A percentile compares a stretch with the other conserved stretches of the same genome.
Conservation (phyloP, 2,888 invertebrate genomes). For the Drosophila anomalata region DNA sequence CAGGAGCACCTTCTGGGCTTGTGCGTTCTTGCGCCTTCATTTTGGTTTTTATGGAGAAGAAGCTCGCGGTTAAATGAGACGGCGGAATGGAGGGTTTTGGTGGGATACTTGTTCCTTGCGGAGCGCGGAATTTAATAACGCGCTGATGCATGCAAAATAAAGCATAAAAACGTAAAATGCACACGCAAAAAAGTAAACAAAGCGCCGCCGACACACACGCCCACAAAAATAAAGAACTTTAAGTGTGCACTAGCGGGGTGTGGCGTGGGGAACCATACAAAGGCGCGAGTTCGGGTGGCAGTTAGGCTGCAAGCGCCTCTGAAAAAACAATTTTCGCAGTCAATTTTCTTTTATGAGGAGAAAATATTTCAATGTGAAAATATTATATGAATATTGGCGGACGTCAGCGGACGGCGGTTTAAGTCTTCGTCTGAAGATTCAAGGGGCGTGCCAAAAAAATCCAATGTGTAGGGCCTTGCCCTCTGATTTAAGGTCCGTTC, state of each 20-base stretch:
- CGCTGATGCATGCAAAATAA: constrained; percentile 80
- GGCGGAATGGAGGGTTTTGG: constrained; percentile 15
- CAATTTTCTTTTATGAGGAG: constrained; percentile 77
- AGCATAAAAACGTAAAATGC: constrained; percentile 77
- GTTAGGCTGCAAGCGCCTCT: constrained; percentile 57
- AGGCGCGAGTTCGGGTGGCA: constrained; percentile 21
- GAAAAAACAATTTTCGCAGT: constrained; percentile 80
- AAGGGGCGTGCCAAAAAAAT: background rate
- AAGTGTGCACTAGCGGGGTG: background rate
- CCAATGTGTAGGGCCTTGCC: background rate
- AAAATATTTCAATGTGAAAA: constrained; percentile 74
- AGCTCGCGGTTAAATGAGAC: constrained; percentile 70
- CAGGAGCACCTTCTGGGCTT: constrained; percentile 78
- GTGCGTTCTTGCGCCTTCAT: constrained; percentile 36
- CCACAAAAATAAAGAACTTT: constrained; percentile 7
- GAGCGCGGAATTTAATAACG: constrained; percentile 72
- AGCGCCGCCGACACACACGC: constrained; percentile 37
- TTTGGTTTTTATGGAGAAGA: constrained; percentile 47
- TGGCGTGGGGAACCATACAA: background rate
- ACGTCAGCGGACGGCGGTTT: constrained; percentile 37
- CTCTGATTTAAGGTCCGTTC: constrained; percentile 2
- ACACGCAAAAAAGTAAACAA: constrained; percentile 72
- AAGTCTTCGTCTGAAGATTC: constrained; percentile 9
- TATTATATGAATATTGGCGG: constrained; percentile 74
- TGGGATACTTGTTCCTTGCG: constrained; percentile 17